Base-by-base conservation (phyloP, 1,140 invertebrate species). In the Trichonephila clavata region DNA sequence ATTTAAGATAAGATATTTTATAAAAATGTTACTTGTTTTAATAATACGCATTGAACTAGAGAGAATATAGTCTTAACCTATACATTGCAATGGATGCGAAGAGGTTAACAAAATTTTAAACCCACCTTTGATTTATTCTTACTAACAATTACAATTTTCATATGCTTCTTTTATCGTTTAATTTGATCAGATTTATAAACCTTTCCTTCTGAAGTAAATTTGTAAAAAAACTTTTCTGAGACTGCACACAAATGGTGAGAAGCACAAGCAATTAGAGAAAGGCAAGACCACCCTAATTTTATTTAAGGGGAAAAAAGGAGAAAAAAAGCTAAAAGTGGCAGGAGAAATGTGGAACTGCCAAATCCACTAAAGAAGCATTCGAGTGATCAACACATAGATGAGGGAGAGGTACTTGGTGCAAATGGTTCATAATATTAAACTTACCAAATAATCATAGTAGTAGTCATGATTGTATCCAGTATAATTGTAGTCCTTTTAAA, bases 371-470 rank as follows among this genome's bases (percentile, higher is more conserved):
- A 89, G 18, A 86, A 59, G 59, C 84, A 86, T 60, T 61, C 57
- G 32, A 89, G 63, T 27, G 43, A 89, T 68, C 63, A 86, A 32
- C 65, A 77, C 89, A 90, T 71, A 90, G 24, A 80, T 4, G 89
- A 90, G 77, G 87, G 65, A 59, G 50, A 90, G 24, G 61, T 13
- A 50, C n/a, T 81, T 32, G 63, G 91, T 86, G 91, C 91, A 86
- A 27, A 80, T 88, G 65, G 84, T 61, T 84, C 61, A 86, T 50
- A 84, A 94, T 83, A 14, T 86, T 50, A 80, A 81, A 94, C 93
- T 94, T 94, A 94, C 93, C 93, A 68, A 68, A 84, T 94, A 80
- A 94, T 89, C 71, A 90, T 83, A 65, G 93, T 65, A 90, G 93
- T 90, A 88, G 86, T 94, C 86, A 84, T 90, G 77, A 88, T 94